Percentiles rank a stretch among this genome's conserved stretches.
phyloP scores from a whole-genome alignment of 2,113 vertebrate species.

The Forbesichthys papilliferus region DNA sequence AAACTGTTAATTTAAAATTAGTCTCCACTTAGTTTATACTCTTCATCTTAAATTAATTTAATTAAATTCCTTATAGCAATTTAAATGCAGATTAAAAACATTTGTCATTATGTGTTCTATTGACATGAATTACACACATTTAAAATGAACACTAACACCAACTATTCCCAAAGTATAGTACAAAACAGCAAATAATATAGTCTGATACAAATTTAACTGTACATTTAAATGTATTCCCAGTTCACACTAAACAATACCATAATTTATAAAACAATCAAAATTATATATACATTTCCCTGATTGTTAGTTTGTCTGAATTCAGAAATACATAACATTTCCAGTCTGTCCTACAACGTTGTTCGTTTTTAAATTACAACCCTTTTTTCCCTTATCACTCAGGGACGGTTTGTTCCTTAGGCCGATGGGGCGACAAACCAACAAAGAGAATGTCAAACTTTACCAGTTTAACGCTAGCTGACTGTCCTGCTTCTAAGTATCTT shows the following conservation, averaged over 20 bases:
- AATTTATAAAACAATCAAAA: too few relatives aligned
- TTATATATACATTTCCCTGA: too few relatives aligned
- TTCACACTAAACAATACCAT: constrained; percentile 1
- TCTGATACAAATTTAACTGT: not conserved
- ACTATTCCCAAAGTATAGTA: not conserved
- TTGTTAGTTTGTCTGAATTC: not conserved
- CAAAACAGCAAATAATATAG: not conserved
- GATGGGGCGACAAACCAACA: too few relatives aligned
- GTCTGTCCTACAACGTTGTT: not conserved
- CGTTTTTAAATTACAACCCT: not conserved
- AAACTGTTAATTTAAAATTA: constrained; percentile 3
- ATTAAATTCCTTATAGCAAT: not conserved
- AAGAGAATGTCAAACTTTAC: too few relatives aligned
- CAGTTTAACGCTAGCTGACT: too few relatives aligned
- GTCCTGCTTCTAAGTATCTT: too few relatives aligned
- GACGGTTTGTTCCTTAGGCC: too few relatives aligned
- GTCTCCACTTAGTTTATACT: not conserved
- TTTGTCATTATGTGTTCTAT: not conserved
- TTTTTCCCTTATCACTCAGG: not conserved
- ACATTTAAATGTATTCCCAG: not conserved
- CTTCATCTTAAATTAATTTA: constrained; percentile 6
- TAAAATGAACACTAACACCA: not conserved
- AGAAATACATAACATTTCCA: not conserved
- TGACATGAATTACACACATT: not conserved
- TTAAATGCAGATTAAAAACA: not conserved